Evolutionary conservation across 2,113 vertebrate genomes (phyloP), one percentile per base, ranked within the genome.

Genomic region (Neodontobutis hainanensis): DNA sequence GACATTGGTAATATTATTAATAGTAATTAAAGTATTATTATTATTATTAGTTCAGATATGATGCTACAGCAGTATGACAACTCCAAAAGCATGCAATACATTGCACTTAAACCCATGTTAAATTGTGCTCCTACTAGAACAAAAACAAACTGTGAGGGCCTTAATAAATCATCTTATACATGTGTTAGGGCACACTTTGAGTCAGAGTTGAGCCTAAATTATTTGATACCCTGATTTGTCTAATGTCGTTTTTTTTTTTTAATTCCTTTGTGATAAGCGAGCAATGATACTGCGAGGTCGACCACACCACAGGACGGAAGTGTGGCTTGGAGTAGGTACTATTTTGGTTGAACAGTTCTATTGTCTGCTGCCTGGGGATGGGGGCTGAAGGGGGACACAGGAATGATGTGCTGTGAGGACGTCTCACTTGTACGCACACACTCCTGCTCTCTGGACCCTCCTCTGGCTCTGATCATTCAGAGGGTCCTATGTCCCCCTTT

Each of bases 281-380:
- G 38, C 78, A 78, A 75, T 86, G 70, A 75, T 77, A 80, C 61
- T 75, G 79, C 77, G 74, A 86, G 65, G 71, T 55, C 52, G 34
- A 34, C 70, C 58, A 66, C 70, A 64, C 85, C 81, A 27, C 61
- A 71, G 65, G 70, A 88, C 90, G 89, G 88, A 91, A 90, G 86
- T 75, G 8, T 57, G 65, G 62, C 70, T 85, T 73, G 81, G 75
- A 78, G 79, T 82, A 88, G 84, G 83, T 80, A 69, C 83, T 89
- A 90, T 91, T 90, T 91, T 90, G 73, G 83, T 85, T 86, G 84
- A 90, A 88, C 81, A 82, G 72, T 88, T 70, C 70, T 74, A 90
- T 89, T 91, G 90, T 90, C 80, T 2, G 0, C 48, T 64, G 73
- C 68, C 65, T 73, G 70, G 65, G 76, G 84, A 48, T 0, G 76